Base-by-base conservation (phyloP, 1,140 invertebrate species). In the Alviniconcha marisindica region DNA sequence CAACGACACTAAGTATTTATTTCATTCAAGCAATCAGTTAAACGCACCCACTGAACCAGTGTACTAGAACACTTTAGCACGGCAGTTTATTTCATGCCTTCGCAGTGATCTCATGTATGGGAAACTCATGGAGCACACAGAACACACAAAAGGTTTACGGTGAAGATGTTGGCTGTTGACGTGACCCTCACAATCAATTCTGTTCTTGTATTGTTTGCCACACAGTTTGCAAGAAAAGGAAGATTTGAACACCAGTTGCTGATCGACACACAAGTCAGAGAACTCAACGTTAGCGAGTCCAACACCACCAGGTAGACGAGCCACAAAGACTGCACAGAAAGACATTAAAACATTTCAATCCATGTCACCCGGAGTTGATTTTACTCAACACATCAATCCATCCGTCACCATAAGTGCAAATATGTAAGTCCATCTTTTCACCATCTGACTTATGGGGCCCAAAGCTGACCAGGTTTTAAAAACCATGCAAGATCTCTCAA, bases 281-380 rank as follows among this genome's bases (percentile, higher is more conserved):
- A 54, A 51, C 33, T 54, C 31, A 33, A 60, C 42, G 51, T 51
- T 54, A 33, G 31, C 74, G 18, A n/a, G 74, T 77, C 74, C 74
- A 77, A 33, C 56, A 60, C 54, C 48, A 33, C 24, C 38, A 31
- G 36, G 77, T 21, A 60, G 51, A 36, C 77, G n/a, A 31, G 56
- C 77, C 51, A 54, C 77, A 78, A 54, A 78, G 31, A 60, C 77
- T 78, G 77, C 77, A 78, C 77, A 78, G 18, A 60, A 78, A 60
- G 44, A 78, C 21, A 60, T 18, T 14, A 21, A 24, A 78, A 60
- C 31, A 48, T 48, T 2, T 40, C 5, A 15, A 56, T 3, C 54
- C 54, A 24, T 56, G 5, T 56, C n/a, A 10, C n/a, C n/a, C n/a
- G n/a, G n/a, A n/a, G n/a, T n/a, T n/a, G n/a, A n/a, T n/a, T n/a